Percentiles rank a stretch among this genome's conserved stretches.
phyloP scores from a whole-genome alignment of 2,797 vertebrate species.

The Coranthus polyacanthus region DNA sequence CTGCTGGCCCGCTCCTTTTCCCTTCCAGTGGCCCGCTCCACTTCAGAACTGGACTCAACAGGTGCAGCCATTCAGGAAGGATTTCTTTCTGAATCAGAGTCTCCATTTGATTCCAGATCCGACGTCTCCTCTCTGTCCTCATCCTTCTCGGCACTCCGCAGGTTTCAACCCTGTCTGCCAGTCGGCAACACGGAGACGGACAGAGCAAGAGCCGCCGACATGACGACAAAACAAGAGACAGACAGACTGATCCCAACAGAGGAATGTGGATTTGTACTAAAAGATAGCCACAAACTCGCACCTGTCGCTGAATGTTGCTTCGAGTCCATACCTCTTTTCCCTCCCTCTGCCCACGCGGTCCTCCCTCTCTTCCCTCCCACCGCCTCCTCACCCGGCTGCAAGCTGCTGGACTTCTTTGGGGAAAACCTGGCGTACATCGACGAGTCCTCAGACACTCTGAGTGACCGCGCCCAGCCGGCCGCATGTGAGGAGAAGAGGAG shows the following conservation, averaged over 20 bases:
- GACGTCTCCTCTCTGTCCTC: conserved; percentile 62
- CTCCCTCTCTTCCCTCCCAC: conserved; percentile 46
- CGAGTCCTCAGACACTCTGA: conserved; percentile 92
- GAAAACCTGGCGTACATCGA: conserved; percentile 94
- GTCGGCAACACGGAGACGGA: conserved; percentile 35
- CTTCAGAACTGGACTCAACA: conserved; percentile 60
- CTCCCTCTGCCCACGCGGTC: conserved; percentile 21
- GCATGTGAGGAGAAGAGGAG: conserved; percentile 58
- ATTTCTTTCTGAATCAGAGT: conserved; percentile 73
- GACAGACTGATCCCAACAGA: conserved; percentile 32
- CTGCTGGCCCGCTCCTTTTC: conserved; percentile 72
- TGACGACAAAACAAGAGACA: conserved; percentile 20
- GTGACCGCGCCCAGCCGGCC: conserved; percentile 77
- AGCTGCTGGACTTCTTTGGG: conserved; percentile 89
- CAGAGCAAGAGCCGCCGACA: conserved; percentile 1
- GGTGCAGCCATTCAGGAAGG: conserved; percentile 47
- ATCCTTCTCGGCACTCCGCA: conserved; percentile 39
- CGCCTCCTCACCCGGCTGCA: conserved; percentile 59
- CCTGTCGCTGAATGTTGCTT: background rate
- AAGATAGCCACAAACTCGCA: background rate
- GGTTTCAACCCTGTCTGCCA: conserved; percentile 23
- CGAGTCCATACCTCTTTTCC: background rate
- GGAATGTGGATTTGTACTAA: conserved; percentile 13
- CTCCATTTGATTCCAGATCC: conserved; percentile 78
- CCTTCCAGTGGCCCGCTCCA: conserved; percentile 68